Percentiles rank a stretch among this genome's conserved stretches.
These are phyloP conservation scores for Meriones psammophilus DNA, from an alignment of 2,797 vertebrate species.

Conservation along the genomic window DNA sequence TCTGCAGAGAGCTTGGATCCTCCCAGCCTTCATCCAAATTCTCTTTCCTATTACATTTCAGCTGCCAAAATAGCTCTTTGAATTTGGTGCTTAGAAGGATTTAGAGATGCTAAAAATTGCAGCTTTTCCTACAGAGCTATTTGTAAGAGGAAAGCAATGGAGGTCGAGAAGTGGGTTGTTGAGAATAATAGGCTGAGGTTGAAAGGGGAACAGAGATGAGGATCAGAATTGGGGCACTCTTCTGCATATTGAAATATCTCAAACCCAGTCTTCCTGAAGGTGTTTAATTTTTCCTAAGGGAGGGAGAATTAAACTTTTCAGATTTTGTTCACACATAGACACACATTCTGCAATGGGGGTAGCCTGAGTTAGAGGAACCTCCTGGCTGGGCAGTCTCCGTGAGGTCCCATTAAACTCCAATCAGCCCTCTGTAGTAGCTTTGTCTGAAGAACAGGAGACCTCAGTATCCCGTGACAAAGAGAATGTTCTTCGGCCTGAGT, in stretches of 20 bases:
- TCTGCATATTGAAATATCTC: constrained; percentile 13
- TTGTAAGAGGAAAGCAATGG: constrained; percentile 71
- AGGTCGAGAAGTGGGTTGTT: constrained; percentile 75
- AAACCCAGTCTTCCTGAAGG: neutral
- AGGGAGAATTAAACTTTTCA: neutral
- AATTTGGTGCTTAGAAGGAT: constrained; percentile 77
- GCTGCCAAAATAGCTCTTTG: constrained; percentile 80
- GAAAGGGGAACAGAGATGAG: constrained; percentile 23
- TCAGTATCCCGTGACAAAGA: neutral
- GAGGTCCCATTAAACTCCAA: neutral
- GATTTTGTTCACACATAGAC: neutral
- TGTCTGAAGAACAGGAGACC: neutral
- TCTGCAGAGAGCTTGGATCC: neutral
- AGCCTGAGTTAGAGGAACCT: too few species aligned
- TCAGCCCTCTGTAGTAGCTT: neutral
- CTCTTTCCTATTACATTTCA: constrained; percentile 54
- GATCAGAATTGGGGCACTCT: constrained; percentile 46
- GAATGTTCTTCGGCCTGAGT: neutral
- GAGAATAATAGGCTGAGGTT: constrained; percentile 76
- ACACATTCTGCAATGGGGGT: neutral
- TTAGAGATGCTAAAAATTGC: constrained; percentile 82
- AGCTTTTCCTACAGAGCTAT: constrained; percentile 77
- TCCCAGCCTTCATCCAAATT: constrained; percentile 19
- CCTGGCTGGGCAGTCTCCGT: neutral
- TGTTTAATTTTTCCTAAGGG: neutral